Conservation (phyloP, 2,113 vertebrate genomes). For the Aphelocoma coerulescens region DNA sequence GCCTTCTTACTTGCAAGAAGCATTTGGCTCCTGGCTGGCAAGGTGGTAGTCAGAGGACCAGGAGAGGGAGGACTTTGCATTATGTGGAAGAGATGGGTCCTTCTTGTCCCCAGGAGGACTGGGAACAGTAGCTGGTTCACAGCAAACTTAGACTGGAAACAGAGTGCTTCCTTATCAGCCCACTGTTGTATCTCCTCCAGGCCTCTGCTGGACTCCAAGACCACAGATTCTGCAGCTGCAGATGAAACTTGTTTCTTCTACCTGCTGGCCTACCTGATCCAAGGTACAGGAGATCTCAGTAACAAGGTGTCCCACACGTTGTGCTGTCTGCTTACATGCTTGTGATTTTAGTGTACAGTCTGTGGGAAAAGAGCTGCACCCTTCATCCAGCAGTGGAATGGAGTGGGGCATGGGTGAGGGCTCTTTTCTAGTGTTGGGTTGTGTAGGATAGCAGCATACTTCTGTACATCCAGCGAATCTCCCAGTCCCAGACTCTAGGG, state of each 20-base stretch:
- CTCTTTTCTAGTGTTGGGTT: background rate
- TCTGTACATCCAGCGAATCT: background rate
- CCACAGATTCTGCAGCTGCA: slow-evolving; percentile 48
- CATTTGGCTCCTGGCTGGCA: background rate
- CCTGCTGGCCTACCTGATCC: slow-evolving; percentile 79
- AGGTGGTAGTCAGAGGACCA: background rate
- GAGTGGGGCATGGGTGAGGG: background rate
- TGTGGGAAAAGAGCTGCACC: background rate
- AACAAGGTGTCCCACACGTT: background rate
- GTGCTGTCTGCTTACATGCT: background rate
- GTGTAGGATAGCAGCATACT: background rate
- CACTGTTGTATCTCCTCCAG: background rate
- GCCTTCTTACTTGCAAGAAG: background rate
- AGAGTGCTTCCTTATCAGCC: background rate
- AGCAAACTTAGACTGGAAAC: background rate
- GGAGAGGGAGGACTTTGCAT: background rate
- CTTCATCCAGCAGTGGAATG: background rate
- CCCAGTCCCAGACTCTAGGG: background rate
- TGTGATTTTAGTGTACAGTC: background rate
- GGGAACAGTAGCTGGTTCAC: background rate
- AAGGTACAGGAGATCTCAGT: slow-evolving; percentile 67
- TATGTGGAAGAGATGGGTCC: background rate
- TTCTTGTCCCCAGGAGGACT: background rate
- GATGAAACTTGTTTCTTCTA: slow-evolving; percentile 73
- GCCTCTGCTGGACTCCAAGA: slow-evolving; percentile 65